Conservation (phyloP, 2,888 invertebrate species). For the Ischnus inquisitorius region DNA sequence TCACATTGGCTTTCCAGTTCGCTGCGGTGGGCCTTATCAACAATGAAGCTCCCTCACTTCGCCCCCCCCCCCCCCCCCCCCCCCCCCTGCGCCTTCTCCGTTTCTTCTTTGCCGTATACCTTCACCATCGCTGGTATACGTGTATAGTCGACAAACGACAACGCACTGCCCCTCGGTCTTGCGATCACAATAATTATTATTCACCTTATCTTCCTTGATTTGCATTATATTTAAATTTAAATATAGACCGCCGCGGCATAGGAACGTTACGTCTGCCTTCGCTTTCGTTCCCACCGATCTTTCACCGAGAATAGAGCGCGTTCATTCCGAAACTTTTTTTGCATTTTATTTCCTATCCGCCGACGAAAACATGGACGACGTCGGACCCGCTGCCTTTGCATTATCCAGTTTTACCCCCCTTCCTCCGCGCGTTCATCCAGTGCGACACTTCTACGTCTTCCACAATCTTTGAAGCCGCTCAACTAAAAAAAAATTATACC, state of each 20-base stretch:
- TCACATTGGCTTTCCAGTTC: slow-evolving; percentile 35
- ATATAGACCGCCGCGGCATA: slow-evolving; percentile 68
- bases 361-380: slow-evolving; percentile 7
- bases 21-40: slow-evolving; percentile 75
- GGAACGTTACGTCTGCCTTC: slow-evolving; percentile 46
- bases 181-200: slow-evolving; percentile 80
- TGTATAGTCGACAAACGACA: slow-evolving; percentile 20
- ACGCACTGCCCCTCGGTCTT: slow-evolving; percentile 28
- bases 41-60: slow-evolving; percentile 65
- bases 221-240: slow-evolving; percentile 83
- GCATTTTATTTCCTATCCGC: slow-evolving; percentile 37
- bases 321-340: slow-evolving; percentile 23
- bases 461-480: slow-evolving; percentile 30
- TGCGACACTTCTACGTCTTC: slow-evolving; percentile 18
- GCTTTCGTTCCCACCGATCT: slow-evolving; percentile 47
- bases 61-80: slow-evolving; percentile 51
- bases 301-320: slow-evolving; percentile 36
- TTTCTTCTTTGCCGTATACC: slow-evolving; percentile 17
- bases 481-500: slow-evolving; percentile 12
- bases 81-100: slow-evolving; percentile 55
- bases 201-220: slow-evolving; percentile 83
- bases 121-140: slow-evolving; percentile 4
- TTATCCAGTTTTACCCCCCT: slow-evolving; percentile 51
- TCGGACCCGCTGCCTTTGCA: not conserved
- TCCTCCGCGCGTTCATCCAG: slow-evolving; percentile 47